A percentile compares a stretch with the other conserved stretches of the same genome.
These are phyloP conservation scores for Drosophila nebulosa DNA, from an alignment of 1,140 invertebrate genomes.

Conservation along the genomic window DNA sequence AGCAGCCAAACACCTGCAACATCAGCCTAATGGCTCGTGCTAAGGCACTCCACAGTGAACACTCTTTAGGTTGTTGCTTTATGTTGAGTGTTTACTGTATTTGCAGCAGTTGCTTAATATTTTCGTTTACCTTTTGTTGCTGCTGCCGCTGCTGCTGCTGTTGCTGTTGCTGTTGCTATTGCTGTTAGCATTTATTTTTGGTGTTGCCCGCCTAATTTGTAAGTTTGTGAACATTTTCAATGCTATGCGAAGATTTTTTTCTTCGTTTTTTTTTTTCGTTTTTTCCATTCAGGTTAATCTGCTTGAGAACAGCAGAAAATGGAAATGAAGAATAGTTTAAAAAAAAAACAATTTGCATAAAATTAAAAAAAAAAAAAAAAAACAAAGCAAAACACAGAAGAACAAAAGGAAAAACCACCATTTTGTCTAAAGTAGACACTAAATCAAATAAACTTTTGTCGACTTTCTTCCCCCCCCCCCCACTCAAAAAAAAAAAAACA, in stretches of 20 bases:
- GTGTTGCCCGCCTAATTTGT: slow-evolving; percentile 67
- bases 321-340: slow-evolving; percentile 33
- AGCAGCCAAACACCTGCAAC: slow-evolving; percentile 56
- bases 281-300: slow-evolving; percentile 1
- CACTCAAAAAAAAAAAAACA: not conserved
- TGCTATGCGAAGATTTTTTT: slow-evolving; percentile 41
- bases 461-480: not conserved
- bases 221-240: slow-evolving; percentile 54
- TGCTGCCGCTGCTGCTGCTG: not conserved
- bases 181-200: slow-evolving; percentile 56
- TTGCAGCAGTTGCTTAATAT: slow-evolving; percentile 50
- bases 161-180: too few species aligned
- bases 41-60: slow-evolving; percentile 13
- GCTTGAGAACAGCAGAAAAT: slow-evolving; percentile 19
- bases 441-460: slow-evolving; percentile 14
- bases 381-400: too few species aligned
- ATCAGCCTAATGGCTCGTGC: slow-evolving; percentile 44
- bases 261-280: not conserved
- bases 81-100: slow-evolving; percentile 22
- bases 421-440: slow-evolving; percentile 15
- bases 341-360: slow-evolving; percentile 42
- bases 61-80: not conserved
- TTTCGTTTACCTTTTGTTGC: not conserved
- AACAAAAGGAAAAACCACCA: slow-evolving; percentile 13
- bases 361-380: too few species aligned